These are phyloP conservation scores for Pachliopta kotzebuea DNA, from an alignment of 2,888 invertebrate genomes.

Conservation along the genomic window DNA sequence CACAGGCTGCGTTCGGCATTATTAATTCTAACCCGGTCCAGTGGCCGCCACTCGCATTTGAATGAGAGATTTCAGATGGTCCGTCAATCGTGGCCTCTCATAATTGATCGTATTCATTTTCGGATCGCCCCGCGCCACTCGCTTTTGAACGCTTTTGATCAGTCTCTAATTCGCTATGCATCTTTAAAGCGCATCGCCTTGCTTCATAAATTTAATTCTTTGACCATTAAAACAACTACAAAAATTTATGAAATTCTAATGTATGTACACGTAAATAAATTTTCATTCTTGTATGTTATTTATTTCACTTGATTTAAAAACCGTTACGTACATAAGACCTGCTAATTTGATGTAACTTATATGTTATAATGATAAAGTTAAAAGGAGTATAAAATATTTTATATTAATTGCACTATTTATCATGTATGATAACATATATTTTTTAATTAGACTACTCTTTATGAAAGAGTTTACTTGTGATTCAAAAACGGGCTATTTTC, in stretches of 20 bases:
- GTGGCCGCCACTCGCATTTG: conserved; percentile 50
- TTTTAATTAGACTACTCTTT: no score
- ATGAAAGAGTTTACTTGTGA: no score
- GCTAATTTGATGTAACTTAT: no score
- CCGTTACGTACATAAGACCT: not conserved
- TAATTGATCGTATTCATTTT: conserved; percentile 58
- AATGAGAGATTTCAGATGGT: conserved; percentile 57
- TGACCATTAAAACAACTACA: not conserved
- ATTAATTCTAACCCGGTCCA: conserved; percentile 41
- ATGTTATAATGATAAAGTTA: no score
- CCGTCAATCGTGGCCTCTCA: conserved; percentile 52
- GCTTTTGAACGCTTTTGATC: conserved; percentile 19
- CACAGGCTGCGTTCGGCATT: conserved; percentile 37
- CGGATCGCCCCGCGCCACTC: conserved; percentile 32
- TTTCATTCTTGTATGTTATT: not conserved
- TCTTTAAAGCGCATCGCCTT: not conserved
- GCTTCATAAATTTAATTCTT: not conserved
- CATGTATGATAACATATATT: no score
- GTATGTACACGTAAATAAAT: not conserved
- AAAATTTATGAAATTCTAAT: not conserved
- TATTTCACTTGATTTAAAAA: not conserved
- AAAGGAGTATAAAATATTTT: no score
- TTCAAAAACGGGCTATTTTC: no score
- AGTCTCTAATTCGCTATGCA: not conserved
- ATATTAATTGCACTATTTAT: no score